These are phyloP conservation scores for Apodemus agrarius DNA, from an alignment of 2,797 vertebrate species.

Conservation along the genomic window DNA sequence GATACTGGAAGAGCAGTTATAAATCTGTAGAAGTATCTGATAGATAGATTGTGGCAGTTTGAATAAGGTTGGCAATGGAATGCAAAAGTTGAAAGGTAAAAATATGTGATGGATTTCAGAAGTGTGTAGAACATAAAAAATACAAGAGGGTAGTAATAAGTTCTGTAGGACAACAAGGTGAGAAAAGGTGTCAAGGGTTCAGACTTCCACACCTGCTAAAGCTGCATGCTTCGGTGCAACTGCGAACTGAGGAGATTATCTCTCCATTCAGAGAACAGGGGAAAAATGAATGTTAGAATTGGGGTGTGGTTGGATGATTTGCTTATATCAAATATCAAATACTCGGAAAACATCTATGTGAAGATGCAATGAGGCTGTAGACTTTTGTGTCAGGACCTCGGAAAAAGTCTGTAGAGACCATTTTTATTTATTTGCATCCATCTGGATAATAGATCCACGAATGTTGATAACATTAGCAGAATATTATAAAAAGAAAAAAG, in stretches of 20 bases:
- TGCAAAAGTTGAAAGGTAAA: neutral
- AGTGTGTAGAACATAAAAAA: neutral
- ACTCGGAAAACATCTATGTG: neutral
- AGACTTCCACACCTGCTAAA: neutral
- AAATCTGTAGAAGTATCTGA: neutral
- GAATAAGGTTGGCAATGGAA: neutral
- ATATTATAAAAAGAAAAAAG: neutral
- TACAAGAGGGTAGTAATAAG: neutral
- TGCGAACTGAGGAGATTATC: neutral
- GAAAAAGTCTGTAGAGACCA: neutral
- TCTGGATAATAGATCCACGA: neutral
- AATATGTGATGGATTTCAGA: neutral
- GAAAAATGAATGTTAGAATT: neutral
- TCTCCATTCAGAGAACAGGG: neutral
- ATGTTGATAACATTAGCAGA: neutral
- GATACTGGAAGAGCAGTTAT: neutral
- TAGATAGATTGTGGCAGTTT: neutral
- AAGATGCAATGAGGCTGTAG: neutral
- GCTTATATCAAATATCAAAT: neutral
- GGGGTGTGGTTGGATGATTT: neutral
- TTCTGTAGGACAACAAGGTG: neutral
- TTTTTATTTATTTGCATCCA: neutral
- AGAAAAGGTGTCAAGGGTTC: neutral
- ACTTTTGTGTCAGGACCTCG: slow-evolving; percentile 3
- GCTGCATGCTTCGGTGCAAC: neutral